Evolutionary conservation across 2,797 vertebrate species (phyloP).

Genomic region (Diplodus puntazzo): DNA sequence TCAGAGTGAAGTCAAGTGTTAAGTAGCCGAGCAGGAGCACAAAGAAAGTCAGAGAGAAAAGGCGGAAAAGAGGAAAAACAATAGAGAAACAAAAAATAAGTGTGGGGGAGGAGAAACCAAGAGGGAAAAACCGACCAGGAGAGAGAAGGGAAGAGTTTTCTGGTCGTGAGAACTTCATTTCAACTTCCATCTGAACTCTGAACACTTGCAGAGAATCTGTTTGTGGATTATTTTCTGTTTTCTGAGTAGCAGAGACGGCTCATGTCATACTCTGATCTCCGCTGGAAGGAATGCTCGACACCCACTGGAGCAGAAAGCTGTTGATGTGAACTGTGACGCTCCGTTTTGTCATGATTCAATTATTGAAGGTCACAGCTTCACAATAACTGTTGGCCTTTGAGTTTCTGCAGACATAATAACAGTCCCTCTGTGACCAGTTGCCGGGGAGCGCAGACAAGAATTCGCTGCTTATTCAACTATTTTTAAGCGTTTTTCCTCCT

Average conservation of each 20-base stretch:
- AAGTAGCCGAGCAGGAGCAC: background rate
- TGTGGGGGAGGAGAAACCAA: background rate
- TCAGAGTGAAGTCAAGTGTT: background rate
- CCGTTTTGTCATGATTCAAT: slow-evolving; percentile 69
- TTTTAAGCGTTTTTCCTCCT: slow-evolving; percentile 1
- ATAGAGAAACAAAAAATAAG: background rate
- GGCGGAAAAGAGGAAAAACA: background rate
- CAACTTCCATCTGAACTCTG: background rate
- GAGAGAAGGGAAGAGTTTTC: background rate
- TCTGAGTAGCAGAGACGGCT: background rate
- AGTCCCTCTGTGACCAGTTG: slow-evolving; percentile 58
- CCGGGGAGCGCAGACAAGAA: slow-evolving; percentile 60
- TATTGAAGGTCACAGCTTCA: slow-evolving; percentile 77
- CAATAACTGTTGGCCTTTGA: slow-evolving; percentile 64
- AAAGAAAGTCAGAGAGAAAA: slow-evolving; percentile 19
- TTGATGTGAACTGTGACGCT: slow-evolving; percentile 53
- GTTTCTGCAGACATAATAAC: slow-evolving; percentile 57
- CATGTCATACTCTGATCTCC: slow-evolving; percentile 29
- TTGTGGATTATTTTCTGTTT: background rate
- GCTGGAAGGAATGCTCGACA: slow-evolving; percentile 63
- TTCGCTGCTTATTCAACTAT: slow-evolving; percentile 19
- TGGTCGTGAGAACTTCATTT: background rate
- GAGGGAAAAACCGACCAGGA: background rate
- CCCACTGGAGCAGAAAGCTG: slow-evolving; percentile 59
- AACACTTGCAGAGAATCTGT: background rate